phyloP scores from a whole-genome alignment of 2,113 vertebrate genomes.

The Alouatta palliata region DNA sequence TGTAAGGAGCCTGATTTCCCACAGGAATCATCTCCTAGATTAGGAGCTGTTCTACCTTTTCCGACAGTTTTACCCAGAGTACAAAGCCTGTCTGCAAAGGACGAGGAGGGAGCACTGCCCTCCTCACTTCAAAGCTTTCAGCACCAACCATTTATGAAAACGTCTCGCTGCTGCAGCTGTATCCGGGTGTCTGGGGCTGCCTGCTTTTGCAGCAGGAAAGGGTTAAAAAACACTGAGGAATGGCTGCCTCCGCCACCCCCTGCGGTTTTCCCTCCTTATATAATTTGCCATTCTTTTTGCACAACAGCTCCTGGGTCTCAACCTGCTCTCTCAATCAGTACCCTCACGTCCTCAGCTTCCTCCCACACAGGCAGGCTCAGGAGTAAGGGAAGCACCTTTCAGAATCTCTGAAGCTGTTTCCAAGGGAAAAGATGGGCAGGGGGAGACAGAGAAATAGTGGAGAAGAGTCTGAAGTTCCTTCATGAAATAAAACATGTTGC shows the following conservation, averaged over 20 bases:
- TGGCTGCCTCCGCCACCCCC: background rate
- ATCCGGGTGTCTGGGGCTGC: background rate
- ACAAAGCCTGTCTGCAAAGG: conserved; percentile 59
- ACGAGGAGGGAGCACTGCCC: background rate
- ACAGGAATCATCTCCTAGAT: conserved; percentile 72
- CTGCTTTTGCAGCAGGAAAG: background rate
- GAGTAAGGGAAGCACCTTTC: conserved; percentile 40
- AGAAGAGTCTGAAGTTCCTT: conserved; percentile 41
- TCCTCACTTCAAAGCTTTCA: conserved; percentile 9
- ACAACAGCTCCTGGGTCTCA: conserved; percentile 52
- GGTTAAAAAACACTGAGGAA: conserved; percentile 53
- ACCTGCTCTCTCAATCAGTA: conserved; percentile 63
- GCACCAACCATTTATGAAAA: background rate
- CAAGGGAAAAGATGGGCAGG: conserved; percentile 31
- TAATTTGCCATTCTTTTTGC: conserved; percentile 69
- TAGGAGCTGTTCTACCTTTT: conserved; percentile 68
- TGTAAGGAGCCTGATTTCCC: conserved; percentile 79
- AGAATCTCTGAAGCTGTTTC: conserved; percentile 48
- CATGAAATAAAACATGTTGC: background rate
- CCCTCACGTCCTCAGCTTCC: conserved; percentile 62
- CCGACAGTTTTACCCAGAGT: conserved; percentile 58
- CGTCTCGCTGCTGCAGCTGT: background rate
- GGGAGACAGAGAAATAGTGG: background rate
- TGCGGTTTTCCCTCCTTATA: background rate
- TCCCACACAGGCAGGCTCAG: conserved; percentile 50